Percentiles rank a stretch among this genome's conserved stretches.
phyloP scores from a whole-genome alignment of 2,888 invertebrate genomes.

The Drosophila borborema region DNA sequence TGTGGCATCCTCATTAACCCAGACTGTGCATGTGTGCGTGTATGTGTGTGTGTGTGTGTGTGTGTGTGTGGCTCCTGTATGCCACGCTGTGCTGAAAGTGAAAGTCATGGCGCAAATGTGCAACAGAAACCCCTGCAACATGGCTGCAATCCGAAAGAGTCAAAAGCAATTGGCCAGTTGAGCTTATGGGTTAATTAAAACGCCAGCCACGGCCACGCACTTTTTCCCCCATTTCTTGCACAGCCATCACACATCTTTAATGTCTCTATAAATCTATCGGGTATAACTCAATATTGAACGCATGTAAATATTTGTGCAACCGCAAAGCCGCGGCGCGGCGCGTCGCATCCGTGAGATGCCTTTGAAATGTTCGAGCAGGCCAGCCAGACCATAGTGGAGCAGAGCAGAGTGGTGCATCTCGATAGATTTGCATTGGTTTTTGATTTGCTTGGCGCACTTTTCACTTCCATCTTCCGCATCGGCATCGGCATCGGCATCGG shows the following conservation, averaged over 20 bases:
- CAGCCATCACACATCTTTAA: slow-evolving; percentile 10
- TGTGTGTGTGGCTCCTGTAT: slow-evolving; percentile 38
- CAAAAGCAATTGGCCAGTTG: slow-evolving; percentile 79
- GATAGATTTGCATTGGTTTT: slow-evolving; percentile 49
- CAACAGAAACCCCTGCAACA: slow-evolving; percentile 14
- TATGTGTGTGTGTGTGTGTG: slow-evolving; percentile 1
- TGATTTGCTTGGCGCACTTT: slow-evolving; percentile 46
- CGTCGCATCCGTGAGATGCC: slow-evolving; percentile 76
- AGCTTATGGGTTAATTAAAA: slow-evolving; percentile 78
- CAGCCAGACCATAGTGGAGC: slow-evolving; percentile 2
- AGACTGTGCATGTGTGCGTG: slow-evolving; percentile 24
- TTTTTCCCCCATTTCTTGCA: slow-evolving; percentile 28
- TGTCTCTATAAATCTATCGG: slow-evolving; percentile 53
- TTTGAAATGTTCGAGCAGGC: slow-evolving; percentile 66
- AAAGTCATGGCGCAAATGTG: slow-evolving; percentile 70
- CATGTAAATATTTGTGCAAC: slow-evolving; percentile 71
- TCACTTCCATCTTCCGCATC: slow-evolving; percentile 61
- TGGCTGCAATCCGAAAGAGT: slow-evolving; percentile 32
- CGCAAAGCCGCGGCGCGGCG: slow-evolving; percentile 71
- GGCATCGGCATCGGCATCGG: slow-evolving; percentile 49
- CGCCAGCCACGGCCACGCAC: slow-evolving; percentile 73
- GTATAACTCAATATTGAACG: slow-evolving; percentile 38
- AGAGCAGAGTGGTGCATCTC: slow-evolving; percentile 2
- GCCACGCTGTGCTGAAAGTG: slow-evolving; percentile 58
- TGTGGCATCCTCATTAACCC: slow-evolving; percentile 80